phyloP scores from a whole-genome alignment of 1,140 invertebrate species.

The Ephestia elutella region DNA sequence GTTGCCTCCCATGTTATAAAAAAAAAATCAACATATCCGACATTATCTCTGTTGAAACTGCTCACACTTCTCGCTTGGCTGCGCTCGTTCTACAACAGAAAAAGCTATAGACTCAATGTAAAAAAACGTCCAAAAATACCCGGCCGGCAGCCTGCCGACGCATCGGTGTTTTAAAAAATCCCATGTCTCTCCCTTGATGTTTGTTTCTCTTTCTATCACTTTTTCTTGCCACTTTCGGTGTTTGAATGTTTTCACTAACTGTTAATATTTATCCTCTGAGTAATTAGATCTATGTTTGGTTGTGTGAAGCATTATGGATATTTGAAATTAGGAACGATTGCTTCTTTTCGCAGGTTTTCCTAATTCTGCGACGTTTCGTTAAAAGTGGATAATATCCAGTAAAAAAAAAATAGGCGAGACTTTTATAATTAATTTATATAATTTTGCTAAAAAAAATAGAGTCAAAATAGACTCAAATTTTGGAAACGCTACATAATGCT shows the following conservation, averaged over 20 bases:
- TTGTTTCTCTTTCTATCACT: slow-evolving; percentile 67
- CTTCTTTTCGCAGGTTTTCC: too few relatives aligned
- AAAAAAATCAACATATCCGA: too few relatives aligned
- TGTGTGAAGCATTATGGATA: slow-evolving; percentile 22
- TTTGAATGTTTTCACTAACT: slow-evolving; percentile 72
- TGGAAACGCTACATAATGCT: slow-evolving; percentile 4
- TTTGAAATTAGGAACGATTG: neutral
- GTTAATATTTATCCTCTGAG: slow-evolving; percentile 61
- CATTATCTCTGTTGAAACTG: too few relatives aligned
- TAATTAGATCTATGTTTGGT: slow-evolving; percentile 35
- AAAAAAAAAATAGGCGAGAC: too few relatives aligned
- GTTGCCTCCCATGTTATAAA: too few relatives aligned
- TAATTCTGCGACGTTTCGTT: too few relatives aligned
- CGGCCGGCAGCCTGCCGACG: slow-evolving; percentile 55
- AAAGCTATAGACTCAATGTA: slow-evolving; percentile 2
- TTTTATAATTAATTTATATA: too few relatives aligned
- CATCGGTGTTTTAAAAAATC: slow-evolving; percentile 63
- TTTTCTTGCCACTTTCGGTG: slow-evolving; percentile 70
- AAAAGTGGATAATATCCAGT: too few relatives aligned
- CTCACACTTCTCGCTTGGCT: neutral
- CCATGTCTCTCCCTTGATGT: slow-evolving; percentile 62
- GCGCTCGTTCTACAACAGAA: neutral
- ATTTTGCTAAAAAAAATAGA: too few relatives aligned
- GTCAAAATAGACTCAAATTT: neutral
- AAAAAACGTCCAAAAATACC: slow-evolving; percentile 57